A percentile compares a stretch with the other conserved stretches of the same genome.
These are phyloP conservation scores for Natator depressus DNA, from an alignment of 2,113 vertebrate species.

Conservation along the genomic window DNA sequence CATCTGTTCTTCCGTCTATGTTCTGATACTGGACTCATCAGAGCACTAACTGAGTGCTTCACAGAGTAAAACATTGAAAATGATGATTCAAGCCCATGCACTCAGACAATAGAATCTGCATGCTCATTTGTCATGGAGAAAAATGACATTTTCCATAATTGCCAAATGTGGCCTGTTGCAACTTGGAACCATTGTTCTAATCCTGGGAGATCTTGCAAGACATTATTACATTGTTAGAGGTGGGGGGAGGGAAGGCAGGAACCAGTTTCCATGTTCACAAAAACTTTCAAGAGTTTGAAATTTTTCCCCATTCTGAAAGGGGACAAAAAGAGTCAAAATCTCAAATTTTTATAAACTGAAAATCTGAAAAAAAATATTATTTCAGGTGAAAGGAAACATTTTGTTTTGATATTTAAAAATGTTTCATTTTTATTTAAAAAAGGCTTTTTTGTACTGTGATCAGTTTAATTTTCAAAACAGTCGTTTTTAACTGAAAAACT, in stretches of 20 bases:
- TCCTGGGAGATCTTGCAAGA: slow-evolving; percentile 24
- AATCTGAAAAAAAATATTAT: not conserved
- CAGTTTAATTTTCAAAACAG: not conserved
- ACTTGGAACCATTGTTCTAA: not conserved
- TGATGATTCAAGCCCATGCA: not conserved
- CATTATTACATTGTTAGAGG: slow-evolving; percentile 20
- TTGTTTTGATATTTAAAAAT: not conserved
- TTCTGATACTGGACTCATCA: not conserved
- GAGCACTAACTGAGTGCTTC: not conserved
- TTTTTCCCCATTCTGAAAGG: not conserved
- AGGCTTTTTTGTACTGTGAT: not conserved
- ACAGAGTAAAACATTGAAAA: not conserved
- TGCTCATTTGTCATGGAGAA: not conserved
- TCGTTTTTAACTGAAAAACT: not conserved
- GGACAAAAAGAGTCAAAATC: not conserved
- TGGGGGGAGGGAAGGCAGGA: not conserved
- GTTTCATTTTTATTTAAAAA: not conserved
- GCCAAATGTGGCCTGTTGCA: not conserved
- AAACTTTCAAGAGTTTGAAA: not conserved
- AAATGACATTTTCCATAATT: slow-evolving; percentile 6
- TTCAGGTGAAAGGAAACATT: not conserved
- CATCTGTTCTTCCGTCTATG: not conserved
- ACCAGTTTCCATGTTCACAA: not conserved
- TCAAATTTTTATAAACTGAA: not conserved
- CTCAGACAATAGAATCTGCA: slow-evolving; percentile 1